Conservation (phyloP, 2,113 vertebrate genomes). For the Pyxicephalus adspersus region DNA sequence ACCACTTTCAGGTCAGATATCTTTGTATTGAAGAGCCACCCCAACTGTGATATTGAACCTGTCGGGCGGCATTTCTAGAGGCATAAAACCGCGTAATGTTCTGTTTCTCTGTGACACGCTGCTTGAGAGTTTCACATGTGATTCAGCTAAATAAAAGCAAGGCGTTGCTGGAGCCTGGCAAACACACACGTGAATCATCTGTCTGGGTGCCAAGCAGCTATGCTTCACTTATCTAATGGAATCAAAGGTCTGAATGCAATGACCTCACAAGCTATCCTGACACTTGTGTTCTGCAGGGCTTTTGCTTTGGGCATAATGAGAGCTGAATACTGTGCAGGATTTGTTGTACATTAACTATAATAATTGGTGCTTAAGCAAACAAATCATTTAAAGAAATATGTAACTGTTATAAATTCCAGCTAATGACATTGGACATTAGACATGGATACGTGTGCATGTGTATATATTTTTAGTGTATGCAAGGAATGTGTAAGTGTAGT, state of each 20-base stretch:
- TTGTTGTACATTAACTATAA: not conserved
- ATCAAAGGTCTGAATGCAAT: constrained; percentile 19
- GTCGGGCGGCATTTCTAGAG: not conserved
- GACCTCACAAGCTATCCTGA: not conserved
- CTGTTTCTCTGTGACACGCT: not conserved
- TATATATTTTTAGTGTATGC: no score
- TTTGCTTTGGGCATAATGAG: constrained; percentile 1
- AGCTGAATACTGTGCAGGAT: not conserved
- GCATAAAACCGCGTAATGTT: not conserved
- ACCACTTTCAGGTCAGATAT: no score
- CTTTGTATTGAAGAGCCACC: not conserved
- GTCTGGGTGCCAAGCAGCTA: not conserved
- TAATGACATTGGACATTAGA: no score
- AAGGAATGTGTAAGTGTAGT: no score
- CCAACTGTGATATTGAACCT: constrained; percentile 18
- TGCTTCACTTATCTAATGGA: constrained; percentile 31
- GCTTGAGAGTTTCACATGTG: not conserved
- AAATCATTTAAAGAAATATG: no score
- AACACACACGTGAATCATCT: constrained; percentile 18
- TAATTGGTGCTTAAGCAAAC: no score
- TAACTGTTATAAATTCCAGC: no score
- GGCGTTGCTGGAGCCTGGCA: not conserved
- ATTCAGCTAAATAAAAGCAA: constrained; percentile 7
- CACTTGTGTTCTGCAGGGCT: not conserved
- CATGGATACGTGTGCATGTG: no score